phyloP scores from a whole-genome alignment of 2,888 invertebrate genomes.

The Cordilura impudica region DNA sequence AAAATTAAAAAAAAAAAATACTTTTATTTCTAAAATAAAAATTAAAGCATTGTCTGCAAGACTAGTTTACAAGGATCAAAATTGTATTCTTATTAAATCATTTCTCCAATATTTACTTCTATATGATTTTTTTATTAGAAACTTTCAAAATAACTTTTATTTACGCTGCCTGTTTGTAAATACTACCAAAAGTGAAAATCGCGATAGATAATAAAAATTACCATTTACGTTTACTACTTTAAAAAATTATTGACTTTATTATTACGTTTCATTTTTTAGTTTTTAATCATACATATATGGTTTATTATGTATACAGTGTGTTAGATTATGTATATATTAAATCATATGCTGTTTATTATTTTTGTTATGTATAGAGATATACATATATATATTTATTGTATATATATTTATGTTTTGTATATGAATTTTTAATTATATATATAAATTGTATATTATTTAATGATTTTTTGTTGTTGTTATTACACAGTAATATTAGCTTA shows the following conservation, averaged over 20 bases:
- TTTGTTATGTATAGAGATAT: conserved; percentile 43
- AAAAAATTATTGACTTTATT: conserved; percentile 76
- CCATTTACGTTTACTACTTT: conserved; percentile 70
- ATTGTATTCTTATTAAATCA: too few relatives aligned
- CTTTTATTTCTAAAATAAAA: too few relatives aligned
- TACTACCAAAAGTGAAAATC: too few relatives aligned
- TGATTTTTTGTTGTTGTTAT: conserved; percentile 52
- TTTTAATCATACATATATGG: conserved; percentile 62
- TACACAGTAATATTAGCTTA: conserved; percentile 60
- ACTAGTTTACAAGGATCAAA: too few relatives aligned
- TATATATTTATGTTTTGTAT: conserved; percentile 46
- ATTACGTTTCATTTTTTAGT: conserved; percentile 64
- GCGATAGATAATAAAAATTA: conserved; percentile 22
- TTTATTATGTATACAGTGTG: conserved; percentile 62
- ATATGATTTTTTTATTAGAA: too few relatives aligned
- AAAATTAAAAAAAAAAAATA: too few relatives aligned
- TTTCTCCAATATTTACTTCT: too few relatives aligned
- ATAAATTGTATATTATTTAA: conserved; percentile 33
- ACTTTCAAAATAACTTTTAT: too few relatives aligned
- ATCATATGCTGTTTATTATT: conserved; percentile 46
- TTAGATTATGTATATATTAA: conserved; percentile 44
- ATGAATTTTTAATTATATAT: conserved; percentile 47
- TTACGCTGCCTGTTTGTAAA: too few relatives aligned
- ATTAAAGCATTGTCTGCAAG: too few relatives aligned
- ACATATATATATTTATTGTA: conserved; percentile 27